Evolutionary conservation across 2,888 invertebrate species (phyloP).

Genomic region (Eupithecia pulchellata): DNA sequence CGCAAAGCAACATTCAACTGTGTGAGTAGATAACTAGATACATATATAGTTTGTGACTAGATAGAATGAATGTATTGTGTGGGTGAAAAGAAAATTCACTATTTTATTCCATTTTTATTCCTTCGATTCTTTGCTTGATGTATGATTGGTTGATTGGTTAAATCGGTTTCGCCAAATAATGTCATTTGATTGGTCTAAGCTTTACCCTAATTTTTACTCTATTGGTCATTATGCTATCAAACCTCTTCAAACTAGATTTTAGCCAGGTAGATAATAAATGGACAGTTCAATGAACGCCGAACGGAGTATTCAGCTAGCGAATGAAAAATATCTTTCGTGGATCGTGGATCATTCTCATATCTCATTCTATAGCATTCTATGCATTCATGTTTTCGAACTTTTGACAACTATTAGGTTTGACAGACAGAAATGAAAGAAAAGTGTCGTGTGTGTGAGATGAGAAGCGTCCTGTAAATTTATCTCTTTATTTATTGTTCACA

Average conservation of each 20-base stretch:
- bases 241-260: neutral
- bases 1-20: no score
- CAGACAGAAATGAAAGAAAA: neutral
- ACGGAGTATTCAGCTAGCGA: neutral
- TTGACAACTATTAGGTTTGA: neutral
- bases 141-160: no score
- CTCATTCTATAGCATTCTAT: no score
- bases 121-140: no score
- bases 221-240: no score
- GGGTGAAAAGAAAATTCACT: no score
- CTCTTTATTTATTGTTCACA: conserved; percentile 55
- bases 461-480: conserved; percentile 75
- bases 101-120: no score
- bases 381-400: neutral
- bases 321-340: neutral
- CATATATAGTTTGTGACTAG: no score
- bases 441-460: conserved; percentile 39
- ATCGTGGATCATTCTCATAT: neutral
- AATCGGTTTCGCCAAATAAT: no score
- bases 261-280: neutral
- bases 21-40: no score
- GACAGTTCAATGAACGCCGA: no score
- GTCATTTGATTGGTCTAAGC: neutral
- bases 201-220: neutral
- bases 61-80: no score